These are phyloP conservation scores for Pharmacophagus antenor DNA, from an alignment of 2,888 invertebrate species.

Conservation along the genomic window DNA sequence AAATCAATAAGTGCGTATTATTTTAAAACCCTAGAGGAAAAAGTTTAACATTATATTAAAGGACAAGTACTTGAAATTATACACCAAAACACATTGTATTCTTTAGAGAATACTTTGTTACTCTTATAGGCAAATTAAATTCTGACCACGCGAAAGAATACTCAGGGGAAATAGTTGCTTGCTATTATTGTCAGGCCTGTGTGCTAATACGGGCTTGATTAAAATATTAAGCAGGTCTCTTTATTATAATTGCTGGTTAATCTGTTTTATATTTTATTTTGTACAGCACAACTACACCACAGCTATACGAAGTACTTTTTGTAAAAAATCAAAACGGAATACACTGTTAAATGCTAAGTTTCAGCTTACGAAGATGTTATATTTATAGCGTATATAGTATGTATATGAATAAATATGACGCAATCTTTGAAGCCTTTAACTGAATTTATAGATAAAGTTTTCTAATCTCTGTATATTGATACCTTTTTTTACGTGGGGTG, in stretches of 20 bases:
- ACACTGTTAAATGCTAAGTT: too few relatives aligned
- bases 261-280: constrained; percentile 26
- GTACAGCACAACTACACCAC: background rate
- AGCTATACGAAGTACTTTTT: background rate
- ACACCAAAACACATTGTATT: constrained; percentile 37
- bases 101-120: constrained; percentile 50
- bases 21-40: constrained; percentile 15
- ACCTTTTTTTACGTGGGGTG: too few relatives aligned
- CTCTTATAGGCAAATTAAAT: constrained; percentile 51
- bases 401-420: too few relatives aligned
- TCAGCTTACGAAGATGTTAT: too few relatives aligned
- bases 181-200: constrained; percentile 33
- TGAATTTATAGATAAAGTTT: too few relatives aligned
- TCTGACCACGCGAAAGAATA: constrained; percentile 49
- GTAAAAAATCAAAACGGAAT: background rate
- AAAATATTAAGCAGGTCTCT: constrained; percentile 44
- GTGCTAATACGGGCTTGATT: constrained; percentile 40
- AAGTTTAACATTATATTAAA: constrained; percentile 9
- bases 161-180: constrained; percentile 34
- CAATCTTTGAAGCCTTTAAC: too few relatives aligned
- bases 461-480: too few relatives aligned
- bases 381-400: too few relatives aligned
- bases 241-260: constrained; percentile 32
- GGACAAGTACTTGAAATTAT: constrained; percentile 14
- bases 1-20: too few relatives aligned